Base-by-base conservation (phyloP, 2,797 vertebrate species). In the Champsocephalus gunnari region DNA sequence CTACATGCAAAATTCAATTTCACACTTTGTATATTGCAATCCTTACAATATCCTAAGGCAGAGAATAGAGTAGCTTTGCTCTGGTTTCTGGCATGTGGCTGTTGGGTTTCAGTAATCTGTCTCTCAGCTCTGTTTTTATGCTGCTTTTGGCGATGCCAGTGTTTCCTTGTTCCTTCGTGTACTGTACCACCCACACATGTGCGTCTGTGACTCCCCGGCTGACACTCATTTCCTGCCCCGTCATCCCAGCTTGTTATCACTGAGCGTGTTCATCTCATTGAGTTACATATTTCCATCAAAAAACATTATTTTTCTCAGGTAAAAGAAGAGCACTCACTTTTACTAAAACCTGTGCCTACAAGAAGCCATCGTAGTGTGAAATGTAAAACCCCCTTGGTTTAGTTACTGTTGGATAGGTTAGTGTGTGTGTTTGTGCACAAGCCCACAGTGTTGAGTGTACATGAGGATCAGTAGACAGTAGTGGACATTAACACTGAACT, bases 221-320 rank as follows among this genome's bases (percentile, higher is more conserved):
- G 51, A 73, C 75, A 66, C 71, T 77, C 48, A 79, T 87, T 91
- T 90, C 83, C 87, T 91, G 83, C 84, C 64, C 66, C 8, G 48
- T 87, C 88, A 82, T 70, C 50, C 3, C 79, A 73, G 71, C 74
- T 53, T 24, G 71, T 60, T 28, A 57, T 84, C 53, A 44, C 61
- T 6, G 60, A 70, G 65, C 3, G 0, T 28, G n/a, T 41, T 43
- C 49, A 66, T 73, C 77, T 86, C 83, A 87, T 86, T 79, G 74
- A 82, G 74, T 89, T 88, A 83, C 87, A 82, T 57, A 14, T 76
- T 71, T 69, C 76, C 58, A 60, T 80, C 67, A 74, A 68, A 69
- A 54, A 43, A 38, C 69, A 56, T 75, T 53, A 69, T 64, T 16
- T 11, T 28, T 4, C 44, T 69, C 64, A 41, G 54, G 41, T 84